phyloP scores from a whole-genome alignment of 2,113 vertebrate genomes.

The Carassius carassius region DNA sequence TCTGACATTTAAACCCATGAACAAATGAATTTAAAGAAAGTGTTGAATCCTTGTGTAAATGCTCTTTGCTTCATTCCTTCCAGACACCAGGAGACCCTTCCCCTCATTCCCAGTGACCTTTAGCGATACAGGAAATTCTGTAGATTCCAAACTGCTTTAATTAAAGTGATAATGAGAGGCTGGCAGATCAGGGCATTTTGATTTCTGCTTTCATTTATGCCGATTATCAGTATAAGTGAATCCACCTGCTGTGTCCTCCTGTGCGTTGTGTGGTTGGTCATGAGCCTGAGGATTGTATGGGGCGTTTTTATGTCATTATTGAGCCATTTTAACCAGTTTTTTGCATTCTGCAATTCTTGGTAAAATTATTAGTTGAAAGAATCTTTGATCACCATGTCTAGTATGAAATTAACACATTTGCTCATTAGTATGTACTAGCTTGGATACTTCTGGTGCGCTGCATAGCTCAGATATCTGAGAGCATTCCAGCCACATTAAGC shows the following conservation, averaged over 20 bases:
- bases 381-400: not conserved
- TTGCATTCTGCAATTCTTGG: not conserved
- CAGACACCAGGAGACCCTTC: not conserved
- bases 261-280: conserved; percentile 47
- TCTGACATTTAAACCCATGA: conserved; percentile 9
- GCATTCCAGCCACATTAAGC: conserved; percentile 65
- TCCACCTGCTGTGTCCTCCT: conserved; percentile 66
- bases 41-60: conserved; percentile 54
- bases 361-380: not conserved
- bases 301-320: not conserved
- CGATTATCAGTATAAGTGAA: conserved; percentile 2
- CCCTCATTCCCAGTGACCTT: conserved; percentile 34
- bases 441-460: conserved; percentile 42
- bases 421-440: conserved; percentile 34
- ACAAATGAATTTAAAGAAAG: conserved; percentile 43
- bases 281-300: not conserved
- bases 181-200: conserved; percentile 74
- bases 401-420: not conserved
- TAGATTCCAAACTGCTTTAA: conserved; percentile 73
- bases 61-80: not conserved
- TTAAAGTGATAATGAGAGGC: conserved; percentile 73
- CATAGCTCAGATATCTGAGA: conserved; percentile 47
- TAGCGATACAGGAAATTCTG: conserved; percentile 10
- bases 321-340: not conserved
- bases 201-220: conserved; percentile 63